Conservation (phyloP, 2,888 invertebrate species). For the Callosobruchus maculatus region DNA sequence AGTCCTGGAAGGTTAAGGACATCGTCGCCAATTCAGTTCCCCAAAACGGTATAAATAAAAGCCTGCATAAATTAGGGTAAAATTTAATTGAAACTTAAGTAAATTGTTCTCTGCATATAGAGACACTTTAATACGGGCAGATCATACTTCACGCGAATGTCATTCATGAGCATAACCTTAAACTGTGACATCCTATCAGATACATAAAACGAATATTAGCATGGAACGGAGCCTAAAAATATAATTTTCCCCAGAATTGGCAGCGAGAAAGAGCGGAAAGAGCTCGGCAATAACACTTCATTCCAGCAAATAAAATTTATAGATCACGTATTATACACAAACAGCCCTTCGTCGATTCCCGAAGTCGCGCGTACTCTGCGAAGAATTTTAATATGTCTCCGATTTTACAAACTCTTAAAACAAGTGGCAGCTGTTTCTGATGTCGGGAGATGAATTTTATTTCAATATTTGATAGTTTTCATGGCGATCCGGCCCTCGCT, state of each 20-base stretch:
- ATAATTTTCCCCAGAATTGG: not conserved
- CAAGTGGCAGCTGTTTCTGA: conserved; percentile 52
- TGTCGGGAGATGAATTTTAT: conserved; percentile 53
- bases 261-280: not conserved
- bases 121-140: no score
- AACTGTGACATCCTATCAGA: no score
- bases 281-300: not conserved
- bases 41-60: no score
- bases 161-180: no score
- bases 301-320: not conserved
- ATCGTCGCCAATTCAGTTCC: no score
- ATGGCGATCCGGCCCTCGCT: conserved; percentile 38
- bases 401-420: conserved; percentile 52
- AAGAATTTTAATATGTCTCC: conserved; percentile 50
- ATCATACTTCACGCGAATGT: no score
- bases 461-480: conserved; percentile 54
- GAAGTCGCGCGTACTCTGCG: conserved; percentile 17
- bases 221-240: not conserved
- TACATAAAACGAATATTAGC: no score
- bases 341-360: conserved; percentile 32
- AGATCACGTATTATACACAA: not conserved
- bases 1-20: no score
- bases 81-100: no score
- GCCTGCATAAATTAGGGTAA: no score
- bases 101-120: no score